Conservation (phyloP, 92 coral and sea anemone species). For the Porites evermanni region DNA sequence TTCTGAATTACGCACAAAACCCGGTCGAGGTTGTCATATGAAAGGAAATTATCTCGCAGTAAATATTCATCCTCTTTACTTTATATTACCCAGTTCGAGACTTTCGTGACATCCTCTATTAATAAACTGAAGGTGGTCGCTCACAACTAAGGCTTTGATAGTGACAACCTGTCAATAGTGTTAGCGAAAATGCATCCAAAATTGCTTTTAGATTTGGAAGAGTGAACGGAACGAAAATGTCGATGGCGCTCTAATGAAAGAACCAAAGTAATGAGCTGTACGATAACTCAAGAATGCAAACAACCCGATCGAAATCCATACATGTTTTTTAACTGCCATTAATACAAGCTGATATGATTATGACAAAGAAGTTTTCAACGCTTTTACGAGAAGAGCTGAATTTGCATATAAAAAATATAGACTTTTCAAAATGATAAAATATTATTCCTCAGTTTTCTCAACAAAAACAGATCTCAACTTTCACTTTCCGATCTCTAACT, state of each 20-base stretch:
- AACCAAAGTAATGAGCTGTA: slow-evolving; percentile 42
- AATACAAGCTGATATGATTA: neutral
- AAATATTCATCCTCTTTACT: slow-evolving; percentile 5
- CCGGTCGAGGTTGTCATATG: slow-evolving; percentile 14
- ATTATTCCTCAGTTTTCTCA: neutral
- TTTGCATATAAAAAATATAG: slow-evolving; percentile 34
- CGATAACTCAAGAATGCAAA: slow-evolving; percentile 68
- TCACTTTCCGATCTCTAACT: neutral
- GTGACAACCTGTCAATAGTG: slow-evolving; percentile 33
- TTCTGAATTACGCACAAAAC: slow-evolving; percentile 18
- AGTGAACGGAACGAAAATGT: slow-evolving; percentile 39
- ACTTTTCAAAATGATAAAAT: neutral
- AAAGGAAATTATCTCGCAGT: slow-evolving; percentile 12
- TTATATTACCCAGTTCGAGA: neutral
- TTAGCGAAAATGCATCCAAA: slow-evolving; percentile 46
- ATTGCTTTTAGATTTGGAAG: slow-evolving; percentile 45
- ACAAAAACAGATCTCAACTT: slow-evolving; percentile 5
- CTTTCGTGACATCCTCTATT: slow-evolving; percentile 26
- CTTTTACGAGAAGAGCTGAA: slow-evolving; percentile 27
- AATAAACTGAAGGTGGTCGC: slow-evolving; percentile 6
- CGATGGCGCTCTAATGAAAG: slow-evolving; percentile 38
- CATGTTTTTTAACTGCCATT: slow-evolving; percentile 51
- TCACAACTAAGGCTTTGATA: slow-evolving; percentile 18
- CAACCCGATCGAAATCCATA: slow-evolving; percentile 46
- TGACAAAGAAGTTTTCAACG: slow-evolving; percentile 20